These are phyloP conservation scores for Beroe ovata DNA, from an alignment of 37 sponge, comb jelly and placozoan genomes.

Conservation along the genomic window DNA sequence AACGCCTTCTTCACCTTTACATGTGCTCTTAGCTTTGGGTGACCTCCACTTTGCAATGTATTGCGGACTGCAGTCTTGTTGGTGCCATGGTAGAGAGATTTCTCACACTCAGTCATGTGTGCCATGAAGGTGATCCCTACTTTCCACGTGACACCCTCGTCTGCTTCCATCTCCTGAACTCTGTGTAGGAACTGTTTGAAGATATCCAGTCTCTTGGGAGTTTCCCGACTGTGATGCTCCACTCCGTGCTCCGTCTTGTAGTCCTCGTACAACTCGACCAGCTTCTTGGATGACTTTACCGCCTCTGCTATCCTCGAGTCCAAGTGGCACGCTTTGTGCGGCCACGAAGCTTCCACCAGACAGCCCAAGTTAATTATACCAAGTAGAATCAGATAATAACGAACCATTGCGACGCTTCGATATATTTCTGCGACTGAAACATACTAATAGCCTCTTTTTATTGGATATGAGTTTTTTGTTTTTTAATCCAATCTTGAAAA, in stretches of 20 bases:
- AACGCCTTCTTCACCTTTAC: too few relatives aligned
- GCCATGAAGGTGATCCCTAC: neutral
- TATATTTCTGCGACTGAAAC: too few relatives aligned
- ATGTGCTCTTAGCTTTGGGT: too few relatives aligned
- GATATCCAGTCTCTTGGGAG: neutral
- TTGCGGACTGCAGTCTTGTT: neutral
- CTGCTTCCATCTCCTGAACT: neutral
- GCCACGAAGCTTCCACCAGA: neutral
- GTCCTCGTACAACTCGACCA: neutral
- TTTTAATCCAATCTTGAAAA: too few relatives aligned
- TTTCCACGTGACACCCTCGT: neutral
- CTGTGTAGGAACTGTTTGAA: neutral
- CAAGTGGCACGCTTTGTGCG: neutral
- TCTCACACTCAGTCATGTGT: neutral
- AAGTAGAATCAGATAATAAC: too few relatives aligned
- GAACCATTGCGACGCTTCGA: too few relatives aligned
- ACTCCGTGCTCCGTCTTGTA: neutral
- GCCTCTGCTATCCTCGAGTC: neutral
- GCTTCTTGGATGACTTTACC: neutral
- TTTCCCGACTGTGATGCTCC: neutral
- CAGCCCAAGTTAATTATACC: too few relatives aligned
- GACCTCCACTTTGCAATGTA: neutral
- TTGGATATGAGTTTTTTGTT: too few relatives aligned
- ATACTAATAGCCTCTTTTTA: too few relatives aligned
- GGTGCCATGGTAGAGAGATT: neutral